Conservation (phyloP, 1,140 invertebrate species). For the Drosophila pallidifrons region DNA sequence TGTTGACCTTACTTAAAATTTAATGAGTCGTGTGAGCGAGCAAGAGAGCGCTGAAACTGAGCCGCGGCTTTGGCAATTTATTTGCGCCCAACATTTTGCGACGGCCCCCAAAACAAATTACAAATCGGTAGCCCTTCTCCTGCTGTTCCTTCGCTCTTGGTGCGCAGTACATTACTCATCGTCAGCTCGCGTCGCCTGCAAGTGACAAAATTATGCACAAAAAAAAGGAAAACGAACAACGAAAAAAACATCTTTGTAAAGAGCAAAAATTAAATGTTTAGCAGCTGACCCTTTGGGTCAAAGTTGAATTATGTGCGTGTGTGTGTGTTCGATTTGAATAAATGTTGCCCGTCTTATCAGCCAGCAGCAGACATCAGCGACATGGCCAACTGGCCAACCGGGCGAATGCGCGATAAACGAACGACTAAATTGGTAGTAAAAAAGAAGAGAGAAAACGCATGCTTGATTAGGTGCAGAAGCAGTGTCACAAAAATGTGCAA, state of each 20-base stretch:
- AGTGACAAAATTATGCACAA: slow-evolving; percentile 62
- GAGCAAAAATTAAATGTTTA: slow-evolving; percentile 31
- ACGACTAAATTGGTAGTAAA: neutral
- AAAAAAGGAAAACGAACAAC: neutral
- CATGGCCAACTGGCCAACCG: neutral
- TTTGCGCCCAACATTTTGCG: slow-evolving; percentile 40
- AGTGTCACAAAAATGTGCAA: slow-evolving; percentile 1
- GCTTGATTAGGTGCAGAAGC: neutral
- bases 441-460: neutral
- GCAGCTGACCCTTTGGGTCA: slow-evolving; percentile 30
- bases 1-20: slow-evolving; percentile 72
- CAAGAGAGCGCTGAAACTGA: slow-evolving; percentile 26
- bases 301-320: slow-evolving; percentile 6
- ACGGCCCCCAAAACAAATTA: slow-evolving; percentile 52
- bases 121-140: slow-evolving; percentile 37
- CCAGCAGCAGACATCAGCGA: slow-evolving; percentile 6
- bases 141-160: neutral
- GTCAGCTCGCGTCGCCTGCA: slow-evolving; percentile 38
- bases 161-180: slow-evolving; percentile 54
- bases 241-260: slow-evolving; percentile 1
- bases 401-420: slow-evolving; percentile 51
- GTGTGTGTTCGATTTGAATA: slow-evolving; percentile 32
- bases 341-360: slow-evolving; percentile 43
- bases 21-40: slow-evolving; percentile 51
- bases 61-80: slow-evolving; percentile 51